Evolutionary conservation across 2,113 vertebrate genomes (phyloP).

Genomic region (Pseudorhombus dupliciocellatus): DNA sequence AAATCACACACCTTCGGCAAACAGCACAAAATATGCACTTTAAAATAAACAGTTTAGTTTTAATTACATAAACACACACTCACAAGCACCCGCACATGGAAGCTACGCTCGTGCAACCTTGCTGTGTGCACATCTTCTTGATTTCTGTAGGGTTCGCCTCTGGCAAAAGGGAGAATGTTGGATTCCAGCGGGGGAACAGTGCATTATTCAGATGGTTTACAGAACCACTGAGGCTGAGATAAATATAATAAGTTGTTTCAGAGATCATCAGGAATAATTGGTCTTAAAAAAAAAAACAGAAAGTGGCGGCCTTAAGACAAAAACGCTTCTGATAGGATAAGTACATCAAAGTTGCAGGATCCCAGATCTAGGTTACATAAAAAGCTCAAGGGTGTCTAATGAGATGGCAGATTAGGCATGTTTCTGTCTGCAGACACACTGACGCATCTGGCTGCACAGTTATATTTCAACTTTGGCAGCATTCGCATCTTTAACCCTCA

Average conservation of each 20-base stretch:
- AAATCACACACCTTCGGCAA: not conserved
- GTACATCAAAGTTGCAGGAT: slow-evolving; percentile 72
- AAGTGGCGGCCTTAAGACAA: slow-evolving; percentile 50
- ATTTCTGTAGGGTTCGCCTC: not conserved
- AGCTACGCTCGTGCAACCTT: slow-evolving; percentile 17
- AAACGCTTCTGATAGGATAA: slow-evolving; percentile 71
- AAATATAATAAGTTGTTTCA: slow-evolving; percentile 62
- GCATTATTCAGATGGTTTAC: slow-evolving; percentile 47
- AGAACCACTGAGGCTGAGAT: slow-evolving; percentile 50
- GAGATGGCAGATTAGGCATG: slow-evolving; percentile 67
- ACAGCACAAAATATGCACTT: slow-evolving; percentile 22
- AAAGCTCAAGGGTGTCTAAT: slow-evolving; percentile 63
- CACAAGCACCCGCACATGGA: slow-evolving; percentile 10
- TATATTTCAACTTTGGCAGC: slow-evolving; percentile 46
- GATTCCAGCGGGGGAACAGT: slow-evolving; percentile 50
- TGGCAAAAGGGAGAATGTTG: not conserved
- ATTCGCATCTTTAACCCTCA: slow-evolving; percentile 23
- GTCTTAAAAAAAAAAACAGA: slow-evolving; percentile 56
- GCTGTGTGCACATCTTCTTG: slow-evolving; percentile 30
- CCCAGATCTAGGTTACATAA: slow-evolving; percentile 66
- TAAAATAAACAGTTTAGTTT: slow-evolving; percentile 38
- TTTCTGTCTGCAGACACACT: slow-evolving; percentile 59
- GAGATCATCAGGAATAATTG: slow-evolving; percentile 71
- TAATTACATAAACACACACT: slow-evolving; percentile 45
- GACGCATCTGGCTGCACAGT: slow-evolving; percentile 42